Evolutionary conservation across 2,888 invertebrate species (phyloP).

Genomic region (Caenorhabditis sulstoni): DNA sequence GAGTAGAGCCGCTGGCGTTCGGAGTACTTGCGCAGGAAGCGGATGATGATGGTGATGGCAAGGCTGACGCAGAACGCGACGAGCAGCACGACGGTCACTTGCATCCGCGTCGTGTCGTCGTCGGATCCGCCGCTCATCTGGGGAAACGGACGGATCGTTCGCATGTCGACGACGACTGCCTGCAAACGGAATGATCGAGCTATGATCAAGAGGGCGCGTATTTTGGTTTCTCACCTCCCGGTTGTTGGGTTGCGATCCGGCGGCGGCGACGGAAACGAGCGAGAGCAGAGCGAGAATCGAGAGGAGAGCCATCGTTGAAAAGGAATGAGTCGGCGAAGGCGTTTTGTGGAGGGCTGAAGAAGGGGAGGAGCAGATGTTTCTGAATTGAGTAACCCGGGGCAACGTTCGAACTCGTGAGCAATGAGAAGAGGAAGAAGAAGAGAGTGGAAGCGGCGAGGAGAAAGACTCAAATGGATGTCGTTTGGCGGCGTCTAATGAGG

Average conservation of each 20-base stretch:
- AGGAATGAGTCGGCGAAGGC: neutral
- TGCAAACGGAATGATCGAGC: conserved; percentile 1
- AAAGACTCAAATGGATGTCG: neutral
- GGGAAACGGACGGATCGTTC: conserved; percentile 34
- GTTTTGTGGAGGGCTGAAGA: neutral
- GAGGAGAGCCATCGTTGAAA: conserved; percentile 18
- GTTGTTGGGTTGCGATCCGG: neutral
- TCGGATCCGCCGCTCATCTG: conserved; percentile 26
- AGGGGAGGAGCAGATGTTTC: conserved; percentile 46
- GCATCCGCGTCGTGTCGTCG: conserved; percentile 41
- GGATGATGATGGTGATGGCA: conserved; percentile 40
- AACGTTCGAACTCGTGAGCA: conserved; percentile 30
- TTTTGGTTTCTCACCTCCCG: conserved; percentile 5
- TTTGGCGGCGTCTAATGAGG: conserved; percentile 18
- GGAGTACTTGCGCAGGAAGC: conserved; percentile 42
- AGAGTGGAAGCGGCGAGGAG: neutral
- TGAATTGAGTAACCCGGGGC: conserved; percentile 44
- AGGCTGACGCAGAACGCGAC: conserved; percentile 50
- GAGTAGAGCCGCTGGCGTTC: conserved; percentile 41
- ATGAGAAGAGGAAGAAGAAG: too few relatives aligned
- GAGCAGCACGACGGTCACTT: conserved; percentile 43
- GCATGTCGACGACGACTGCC: conserved; percentile 5
- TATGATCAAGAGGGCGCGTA: neutral
- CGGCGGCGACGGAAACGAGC: too few relatives aligned
- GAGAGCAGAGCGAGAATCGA: conserved; percentile 13